Evolutionary conservation across 2,113 vertebrate genomes (phyloP), one percentile per base, ranked within the genome.

Genomic region (Epinephelus lanceolatus): DNA sequence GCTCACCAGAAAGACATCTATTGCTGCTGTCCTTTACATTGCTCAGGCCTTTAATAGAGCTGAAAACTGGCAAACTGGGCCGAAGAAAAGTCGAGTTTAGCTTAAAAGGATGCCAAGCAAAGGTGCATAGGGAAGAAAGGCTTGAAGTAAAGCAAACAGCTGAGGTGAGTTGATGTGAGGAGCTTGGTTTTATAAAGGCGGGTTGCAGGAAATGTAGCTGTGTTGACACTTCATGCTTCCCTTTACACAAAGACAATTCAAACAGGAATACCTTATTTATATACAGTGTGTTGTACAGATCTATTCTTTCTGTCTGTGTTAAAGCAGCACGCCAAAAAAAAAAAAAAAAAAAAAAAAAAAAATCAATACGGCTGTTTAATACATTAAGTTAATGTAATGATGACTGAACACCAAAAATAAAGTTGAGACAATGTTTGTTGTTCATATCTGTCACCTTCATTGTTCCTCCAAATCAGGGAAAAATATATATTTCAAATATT

Each of bases 11-110:
- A 80, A 3, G 23, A 71, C 33, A 42, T 57, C 8, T 42, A 12
- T 86, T 88, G 90, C 87, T 81, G 71, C 33, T 68, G 49, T 69
- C 84, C 73, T 78, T 85, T 84, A 89, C 85, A 88, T 88, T 65
- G 73, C 72, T 73, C 76, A 49, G 82, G 82, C 52, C 91, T 92
- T 84, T 90, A 88, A 92, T 83, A 77, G 80, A 88, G 76, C 80
- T 77, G 27, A 37, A 14, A 57, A 33, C 52, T 49, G 52, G 18
- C 13, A 25, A 47, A 27, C 13, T 14, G 3, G 37, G 21, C 19
- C 11, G 6, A 42, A 42, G 21, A 45, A 88, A 73, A 72, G 42
- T 71, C 71, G 62, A 27, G 15, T 55, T 52, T 21, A 3, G 18
- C 42, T 33, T 11, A 53, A 78, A 80, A 81, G 62, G 62, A 76